Evolutionary conservation across 2,888 invertebrate genomes (phyloP), one percentile per base, ranked within the genome.

Genomic region (Lepidonotus clava): DNA sequence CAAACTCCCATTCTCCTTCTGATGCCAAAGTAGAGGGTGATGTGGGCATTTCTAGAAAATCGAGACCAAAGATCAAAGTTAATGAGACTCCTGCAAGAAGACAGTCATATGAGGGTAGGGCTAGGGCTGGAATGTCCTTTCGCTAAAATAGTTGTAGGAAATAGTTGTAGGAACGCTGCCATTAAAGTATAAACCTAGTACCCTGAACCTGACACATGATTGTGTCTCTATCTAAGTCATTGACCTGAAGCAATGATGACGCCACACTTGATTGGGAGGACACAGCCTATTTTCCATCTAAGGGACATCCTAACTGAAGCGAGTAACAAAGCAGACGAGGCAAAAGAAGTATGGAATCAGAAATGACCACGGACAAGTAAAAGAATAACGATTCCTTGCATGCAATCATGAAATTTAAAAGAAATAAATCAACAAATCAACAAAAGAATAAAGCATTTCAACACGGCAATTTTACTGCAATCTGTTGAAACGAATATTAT

Each of bases 1-100:
- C 86, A 80, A 86, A 80, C 53, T 86, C 86, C 56, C 71, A 28
- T 46, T 71, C 51, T 38, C 86, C 86, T 38, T 86, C 86, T 80
- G 86, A 80, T 28, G 86, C 51, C 77, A 80, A 51, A 53, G 86
- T 36, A 77, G 86, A 76, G 51, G 80, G 77, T 51, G 86, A 86
- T 56, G 77, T 56, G 34, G 53, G 86, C 53, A 86, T 61, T 38
- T 77, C 86, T 86, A 86, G 41, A 86, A 85, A 80, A 80, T 46
- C 38, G 56, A 86, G 86, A 86, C 61, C 46, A 66, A 56, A 84
- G 56, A n/a, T 28, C 61, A 84, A 53, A 24, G 56, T 38, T 41
- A 84, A 67, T 84, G 21, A 84, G 40, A 40, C 24, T 11, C 41
- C 41, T 56, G 84, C 6, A 84, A 56, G 84, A 61, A 34, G 51